Conservation (phyloP, 2,888 invertebrate species). For the Ditula angustiorana region DNA sequence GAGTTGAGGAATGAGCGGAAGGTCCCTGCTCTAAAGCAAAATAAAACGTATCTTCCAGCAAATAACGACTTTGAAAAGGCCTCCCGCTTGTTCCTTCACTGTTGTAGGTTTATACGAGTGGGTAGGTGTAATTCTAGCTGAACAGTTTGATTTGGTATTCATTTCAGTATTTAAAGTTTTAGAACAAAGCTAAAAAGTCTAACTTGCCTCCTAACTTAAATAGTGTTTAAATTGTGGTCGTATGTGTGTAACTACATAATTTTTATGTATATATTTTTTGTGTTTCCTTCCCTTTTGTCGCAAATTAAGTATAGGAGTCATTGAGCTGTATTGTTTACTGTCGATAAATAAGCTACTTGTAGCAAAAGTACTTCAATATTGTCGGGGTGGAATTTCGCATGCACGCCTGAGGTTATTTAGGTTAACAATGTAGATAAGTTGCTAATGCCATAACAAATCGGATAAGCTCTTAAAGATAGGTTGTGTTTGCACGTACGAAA, state of each 20-base stretch:
- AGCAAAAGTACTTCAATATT: background rate
- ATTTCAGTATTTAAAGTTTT: background rate
- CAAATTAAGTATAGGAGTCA: too few relatives aligned
- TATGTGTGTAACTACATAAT: too few relatives aligned
- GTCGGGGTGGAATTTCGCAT: background rate
- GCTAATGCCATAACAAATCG: conserved; percentile 13
- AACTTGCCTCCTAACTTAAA: background rate
- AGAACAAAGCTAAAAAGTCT: background rate
- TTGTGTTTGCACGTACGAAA: conserved; percentile 28
- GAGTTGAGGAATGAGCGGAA: too few relatives aligned
- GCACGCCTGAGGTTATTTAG: background rate
- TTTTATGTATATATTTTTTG: too few relatives aligned
- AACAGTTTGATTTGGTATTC: background rate
- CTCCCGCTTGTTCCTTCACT: too few relatives aligned
- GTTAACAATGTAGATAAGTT: conserved; percentile 4
- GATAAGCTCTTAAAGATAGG: conserved; percentile 14
- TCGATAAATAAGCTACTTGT: background rate
- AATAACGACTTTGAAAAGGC: too few relatives aligned
- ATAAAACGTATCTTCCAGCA: too few relatives aligned
- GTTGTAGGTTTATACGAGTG: too few relatives aligned
- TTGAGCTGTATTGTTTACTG: background rate
- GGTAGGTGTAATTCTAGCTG: too few relatives aligned
- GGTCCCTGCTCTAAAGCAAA: too few relatives aligned
- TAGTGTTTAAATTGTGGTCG: background rate
- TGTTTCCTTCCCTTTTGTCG: background rate